Evolutionary conservation across 2,888 invertebrate genomes (phyloP).

Genomic region (Ommatoiulus sabulosus): DNA sequence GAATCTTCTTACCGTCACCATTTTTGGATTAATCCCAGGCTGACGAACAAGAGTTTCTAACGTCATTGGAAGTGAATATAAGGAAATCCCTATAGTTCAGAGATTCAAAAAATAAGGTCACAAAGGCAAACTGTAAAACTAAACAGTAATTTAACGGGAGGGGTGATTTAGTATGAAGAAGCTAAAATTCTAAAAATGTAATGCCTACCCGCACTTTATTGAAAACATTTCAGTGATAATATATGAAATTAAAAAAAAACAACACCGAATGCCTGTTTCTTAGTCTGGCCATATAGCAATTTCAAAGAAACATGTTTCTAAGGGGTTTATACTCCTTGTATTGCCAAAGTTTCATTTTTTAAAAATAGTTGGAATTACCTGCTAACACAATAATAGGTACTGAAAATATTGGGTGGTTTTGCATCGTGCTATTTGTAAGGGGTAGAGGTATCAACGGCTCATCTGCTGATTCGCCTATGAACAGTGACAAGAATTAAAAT

Average conservation of each 20-base stretch:
- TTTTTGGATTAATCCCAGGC: slow-evolving; percentile 69
- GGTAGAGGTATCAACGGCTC: slow-evolving; percentile 66
- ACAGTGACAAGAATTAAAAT: not conserved
- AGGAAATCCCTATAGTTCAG: slow-evolving; percentile 50
- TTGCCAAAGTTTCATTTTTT: not conserved
- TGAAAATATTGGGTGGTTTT: slow-evolving; percentile 67
- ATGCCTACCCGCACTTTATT: too few relatives aligned
- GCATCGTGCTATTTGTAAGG: slow-evolving; percentile 65
- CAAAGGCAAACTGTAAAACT: not conserved
- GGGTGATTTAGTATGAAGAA: too few relatives aligned
- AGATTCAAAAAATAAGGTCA: not conserved
- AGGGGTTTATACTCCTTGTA: too few relatives aligned
- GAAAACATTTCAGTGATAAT: too few relatives aligned
- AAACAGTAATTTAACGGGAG: too few relatives aligned
- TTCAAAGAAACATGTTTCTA: too few relatives aligned
- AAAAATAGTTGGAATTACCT: slow-evolving; percentile 63
- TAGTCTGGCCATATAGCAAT: too few relatives aligned
- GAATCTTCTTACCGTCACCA: slow-evolving; percentile 59
- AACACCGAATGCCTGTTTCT: too few relatives aligned
- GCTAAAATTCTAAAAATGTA: too few relatives aligned
- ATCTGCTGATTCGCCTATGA: slow-evolving; percentile 66
- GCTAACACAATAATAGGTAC: slow-evolving; percentile 69
- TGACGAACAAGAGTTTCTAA: slow-evolving; percentile 71
- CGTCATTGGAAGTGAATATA: slow-evolving; percentile 64
- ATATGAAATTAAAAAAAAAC: too few relatives aligned